These are phyloP conservation scores for Edolisoma coerulescens DNA, from an alignment of 2,113 vertebrate species.

Conservation along the genomic window DNA sequence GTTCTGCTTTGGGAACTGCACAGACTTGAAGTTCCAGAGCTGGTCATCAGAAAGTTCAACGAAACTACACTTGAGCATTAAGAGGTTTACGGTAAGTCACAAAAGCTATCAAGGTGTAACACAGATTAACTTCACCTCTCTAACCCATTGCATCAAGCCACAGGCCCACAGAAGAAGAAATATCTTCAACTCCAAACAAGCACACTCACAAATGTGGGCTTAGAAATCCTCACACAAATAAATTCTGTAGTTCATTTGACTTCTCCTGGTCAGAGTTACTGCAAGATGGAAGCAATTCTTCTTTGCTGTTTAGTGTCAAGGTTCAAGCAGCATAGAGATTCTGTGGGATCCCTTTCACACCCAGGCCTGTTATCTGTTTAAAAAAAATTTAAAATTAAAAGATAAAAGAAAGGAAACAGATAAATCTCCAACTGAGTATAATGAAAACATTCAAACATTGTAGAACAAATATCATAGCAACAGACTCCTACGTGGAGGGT, in stretches of 20 bases:
- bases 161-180: not conserved
- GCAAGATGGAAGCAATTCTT: not conserved
- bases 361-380: conserved; percentile 64
- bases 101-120: not conserved
- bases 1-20: not conserved
- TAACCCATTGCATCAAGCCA: not conserved
- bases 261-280: not conserved
- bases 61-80: not conserved
- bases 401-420: not conserved
- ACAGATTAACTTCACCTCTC: not conserved
- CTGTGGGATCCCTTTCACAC: conserved; percentile 68
- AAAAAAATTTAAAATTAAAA: not conserved
- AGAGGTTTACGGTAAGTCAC: not conserved
- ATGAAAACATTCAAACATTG: not conserved
- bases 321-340: conserved; percentile 54
- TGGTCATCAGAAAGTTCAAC: not conserved
- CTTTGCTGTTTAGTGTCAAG: not conserved
- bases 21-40: not conserved
- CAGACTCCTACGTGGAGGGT: not conserved
- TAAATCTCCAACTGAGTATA: not conserved
- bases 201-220: not conserved
- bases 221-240: not conserved
- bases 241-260: not conserved
- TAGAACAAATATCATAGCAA: not conserved
- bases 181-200: conserved; percentile 6